Base-by-base conservation (phyloP, 2,797 vertebrate species). In the Amblyraja radiata region DNA sequence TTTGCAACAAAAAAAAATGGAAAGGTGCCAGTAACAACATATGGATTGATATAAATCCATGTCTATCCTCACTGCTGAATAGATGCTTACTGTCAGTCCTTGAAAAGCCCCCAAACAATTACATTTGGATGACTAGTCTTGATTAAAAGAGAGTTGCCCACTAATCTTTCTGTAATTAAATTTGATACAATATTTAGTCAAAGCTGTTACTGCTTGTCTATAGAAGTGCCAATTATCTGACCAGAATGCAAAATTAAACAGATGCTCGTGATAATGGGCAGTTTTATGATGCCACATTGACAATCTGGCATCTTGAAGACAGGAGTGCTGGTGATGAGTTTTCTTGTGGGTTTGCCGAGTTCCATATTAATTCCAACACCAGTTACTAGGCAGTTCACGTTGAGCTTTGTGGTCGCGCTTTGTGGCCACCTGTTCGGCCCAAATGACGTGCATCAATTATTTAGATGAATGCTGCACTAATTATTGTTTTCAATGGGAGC, bases 251-350 rank as follows among this genome's bases (percentile, higher is more conserved):
- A 92, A 74, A 1, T 73, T 6, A 74, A 71, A 54, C 90, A 91
- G 90, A 73, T 73, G 71, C 11, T 39, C 0, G 1, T 46, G 16
- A n/a, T 54, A 28, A 92, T 4, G 90, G 71, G 90, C 13, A 14
- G 25, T 92, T 92, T 76, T 92, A 71, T 18, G 14, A 25, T 54
- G 90, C 90, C 90, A 91, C 9, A 74, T 90, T 91, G 90, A n/a
- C 61, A 88, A 14, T 8, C 28, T 18, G 61, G n/a, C 4, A 32
- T 88, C 68, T 36, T 88, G 63, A 88, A 88, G n/a, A 32, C n/a
- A 86, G 58, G 84, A 88, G 16, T n/a, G 68, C 63, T 11, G 81
- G 23, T 65, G 58, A 13, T 4, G 6, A 68, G n/a, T 68, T 36
- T 88, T 36, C 7, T 32, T 18, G 0, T 65, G 61, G 61, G 16